These are phyloP conservation scores for Heliconius congener DNA, from an alignment of 1,140 invertebrate species.

Conservation along the genomic window DNA sequence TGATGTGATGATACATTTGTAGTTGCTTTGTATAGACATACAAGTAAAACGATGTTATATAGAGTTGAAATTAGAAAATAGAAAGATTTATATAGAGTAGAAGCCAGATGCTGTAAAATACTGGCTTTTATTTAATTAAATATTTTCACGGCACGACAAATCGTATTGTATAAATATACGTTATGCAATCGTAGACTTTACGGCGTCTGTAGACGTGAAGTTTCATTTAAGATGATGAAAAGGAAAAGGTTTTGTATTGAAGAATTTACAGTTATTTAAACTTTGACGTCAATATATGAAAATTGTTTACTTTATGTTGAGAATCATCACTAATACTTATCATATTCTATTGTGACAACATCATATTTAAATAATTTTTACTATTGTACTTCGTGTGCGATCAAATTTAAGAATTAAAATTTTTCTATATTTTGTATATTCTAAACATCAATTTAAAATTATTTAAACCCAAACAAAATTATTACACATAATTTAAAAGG, in stretches of 20 bases:
- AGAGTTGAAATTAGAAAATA: no score
- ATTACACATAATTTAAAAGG: conserved; percentile 5
- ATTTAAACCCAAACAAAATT: neutral
- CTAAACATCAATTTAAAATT: no score
- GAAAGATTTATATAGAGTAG: no score
- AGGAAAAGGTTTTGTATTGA: conserved; percentile 24
- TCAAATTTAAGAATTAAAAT: no score
- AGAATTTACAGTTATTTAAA: conserved; percentile 17
- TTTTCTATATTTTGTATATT: no score
- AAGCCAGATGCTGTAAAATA: neutral
- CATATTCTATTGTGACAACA: no score
- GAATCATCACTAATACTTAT: neutral
- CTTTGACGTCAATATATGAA: conserved; percentile 3
- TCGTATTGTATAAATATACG: conserved; percentile 41
- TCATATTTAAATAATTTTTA: no score
- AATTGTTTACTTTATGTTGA: neutral
- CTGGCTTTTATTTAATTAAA: neutral
- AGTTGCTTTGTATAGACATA: no score
- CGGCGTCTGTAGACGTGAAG: conserved; percentile 48
- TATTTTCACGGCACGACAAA: conserved; percentile 18
- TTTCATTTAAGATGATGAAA: conserved; percentile 23
- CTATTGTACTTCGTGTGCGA: no score
- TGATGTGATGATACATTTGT: no score
- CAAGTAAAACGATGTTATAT: no score
- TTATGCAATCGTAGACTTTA: conserved; percentile 52